A percentile compares a stretch with the other conserved stretches of the same genome.
phyloP scores from a whole-genome alignment of 2,888 invertebrate species.

The Lamellibrachia satsuma region DNA sequence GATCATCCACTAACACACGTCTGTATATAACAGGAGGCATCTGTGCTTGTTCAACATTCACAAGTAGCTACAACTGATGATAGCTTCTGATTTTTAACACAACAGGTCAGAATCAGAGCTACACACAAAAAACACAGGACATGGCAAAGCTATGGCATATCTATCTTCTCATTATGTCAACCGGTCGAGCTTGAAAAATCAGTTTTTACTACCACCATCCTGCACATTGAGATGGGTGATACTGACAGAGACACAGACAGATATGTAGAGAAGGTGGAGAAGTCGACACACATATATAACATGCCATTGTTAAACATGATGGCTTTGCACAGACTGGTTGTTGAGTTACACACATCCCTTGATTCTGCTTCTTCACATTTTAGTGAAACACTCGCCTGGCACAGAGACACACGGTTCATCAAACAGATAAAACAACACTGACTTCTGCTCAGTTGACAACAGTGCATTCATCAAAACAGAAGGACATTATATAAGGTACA shows the following conservation, averaged over 20 bases:
- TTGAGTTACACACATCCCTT: neutral
- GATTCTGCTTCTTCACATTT: neutral
- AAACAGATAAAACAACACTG: neutral
- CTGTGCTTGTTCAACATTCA: neutral
- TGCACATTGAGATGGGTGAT: neutral
- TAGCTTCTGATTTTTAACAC: neutral
- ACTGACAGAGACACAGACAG: neutral
- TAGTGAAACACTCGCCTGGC: neutral
- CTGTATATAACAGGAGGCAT: neutral
- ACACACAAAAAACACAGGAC: neutral
- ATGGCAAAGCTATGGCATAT: neutral
- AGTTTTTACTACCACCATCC: neutral
- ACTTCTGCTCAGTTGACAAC: neutral
- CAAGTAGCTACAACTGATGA: neutral
- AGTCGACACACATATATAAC: neutral
- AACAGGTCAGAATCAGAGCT: neutral
- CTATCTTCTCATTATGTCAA: neutral
- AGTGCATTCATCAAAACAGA: neutral
- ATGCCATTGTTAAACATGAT: neutral
- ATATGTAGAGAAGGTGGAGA: neutral
- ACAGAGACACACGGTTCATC: neutral
- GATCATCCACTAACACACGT: neutral
- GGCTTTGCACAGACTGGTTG: neutral
- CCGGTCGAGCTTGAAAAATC: neutral
- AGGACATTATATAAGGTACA: neutral